Conservation (phyloP, 1,140 invertebrate species). For the Vanessa tameamea region DNA sequence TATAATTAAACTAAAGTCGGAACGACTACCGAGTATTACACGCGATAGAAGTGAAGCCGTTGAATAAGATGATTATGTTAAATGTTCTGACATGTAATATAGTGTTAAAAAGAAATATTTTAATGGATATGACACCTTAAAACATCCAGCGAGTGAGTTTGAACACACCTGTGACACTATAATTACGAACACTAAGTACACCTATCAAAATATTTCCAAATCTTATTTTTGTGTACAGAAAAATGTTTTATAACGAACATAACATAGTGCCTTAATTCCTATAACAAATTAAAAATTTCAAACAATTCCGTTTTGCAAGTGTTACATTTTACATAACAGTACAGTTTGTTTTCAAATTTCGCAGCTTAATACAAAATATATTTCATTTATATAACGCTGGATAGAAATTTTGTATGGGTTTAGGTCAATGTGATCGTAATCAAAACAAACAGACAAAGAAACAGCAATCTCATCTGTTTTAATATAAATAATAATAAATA, state of each 20-base stretch:
- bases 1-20: slow-evolving; percentile 6
- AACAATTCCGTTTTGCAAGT: slow-evolving; percentile 8
- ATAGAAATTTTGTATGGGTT: background rate
- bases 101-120: slow-evolving; percentile 44
- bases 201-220: background rate
- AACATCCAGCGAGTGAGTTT: slow-evolving; percentile 17
- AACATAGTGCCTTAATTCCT: background rate
- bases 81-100: slow-evolving; percentile 39
- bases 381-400: background rate
- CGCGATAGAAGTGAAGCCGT: slow-evolving; percentile 4
- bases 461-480: too few relatives aligned
- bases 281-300: background rate
- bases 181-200: slow-evolving; percentile 14
- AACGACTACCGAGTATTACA: slow-evolving; percentile 5
- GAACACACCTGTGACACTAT: slow-evolving; percentile 27
- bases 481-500: too few relatives aligned
- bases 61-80: slow-evolving; percentile 17
- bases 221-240: background rate
- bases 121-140: slow-evolving; percentile 37
- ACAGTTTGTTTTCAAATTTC: slow-evolving; percentile 20
- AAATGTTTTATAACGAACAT: background rate
- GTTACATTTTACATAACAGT: slow-evolving; percentile 35
- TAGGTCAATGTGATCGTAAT: too few relatives aligned
- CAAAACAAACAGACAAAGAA: too few relatives aligned
- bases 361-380: background rate